Evolutionary conservation across 2,797 vertebrate genomes (phyloP).

Genomic region (Danio kyathit): DNA sequence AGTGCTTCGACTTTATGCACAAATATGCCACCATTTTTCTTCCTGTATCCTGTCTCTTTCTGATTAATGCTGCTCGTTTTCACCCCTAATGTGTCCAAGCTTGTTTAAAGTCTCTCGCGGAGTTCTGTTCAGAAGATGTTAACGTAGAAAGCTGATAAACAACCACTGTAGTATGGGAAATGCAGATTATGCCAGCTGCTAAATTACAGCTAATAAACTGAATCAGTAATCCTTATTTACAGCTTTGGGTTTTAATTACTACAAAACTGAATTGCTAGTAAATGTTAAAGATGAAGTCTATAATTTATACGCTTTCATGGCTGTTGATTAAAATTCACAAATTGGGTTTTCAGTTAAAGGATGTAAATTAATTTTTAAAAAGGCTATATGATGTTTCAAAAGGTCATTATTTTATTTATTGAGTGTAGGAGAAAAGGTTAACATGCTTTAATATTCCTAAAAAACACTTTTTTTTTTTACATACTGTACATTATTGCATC

Average conservation of each 20-base stretch:
- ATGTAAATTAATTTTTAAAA: too few relatives aligned
- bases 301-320: neutral
- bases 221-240: neutral
- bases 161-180: neutral
- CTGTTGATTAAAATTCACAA: too few relatives aligned
- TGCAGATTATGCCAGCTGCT: neutral
- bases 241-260: neutral
- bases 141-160: slow-evolving; percentile 14
- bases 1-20: neutral
- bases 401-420: too few relatives aligned
- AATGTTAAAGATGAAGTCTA: neutral
- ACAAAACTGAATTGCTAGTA: neutral
- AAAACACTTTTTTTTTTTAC: too few relatives aligned
- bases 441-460: too few relatives aligned
- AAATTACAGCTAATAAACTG: slow-evolving; percentile 21
- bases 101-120: slow-evolving; percentile 19
- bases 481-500: too few relatives aligned
- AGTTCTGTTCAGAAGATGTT: slow-evolving; percentile 1
- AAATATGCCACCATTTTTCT: slow-evolving; percentile 11
- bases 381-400: too few relatives aligned
- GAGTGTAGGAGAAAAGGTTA: too few relatives aligned
- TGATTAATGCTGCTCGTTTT: slow-evolving; percentile 25
- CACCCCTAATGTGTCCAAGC: neutral
- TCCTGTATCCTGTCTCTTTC: neutral
- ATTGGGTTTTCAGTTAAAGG: too few relatives aligned